Percentiles rank a stretch among this genome's conserved stretches.
Conservation (phyloP, 2,797 vertebrate genomes). For the Decapterus maruadsi region DNA sequence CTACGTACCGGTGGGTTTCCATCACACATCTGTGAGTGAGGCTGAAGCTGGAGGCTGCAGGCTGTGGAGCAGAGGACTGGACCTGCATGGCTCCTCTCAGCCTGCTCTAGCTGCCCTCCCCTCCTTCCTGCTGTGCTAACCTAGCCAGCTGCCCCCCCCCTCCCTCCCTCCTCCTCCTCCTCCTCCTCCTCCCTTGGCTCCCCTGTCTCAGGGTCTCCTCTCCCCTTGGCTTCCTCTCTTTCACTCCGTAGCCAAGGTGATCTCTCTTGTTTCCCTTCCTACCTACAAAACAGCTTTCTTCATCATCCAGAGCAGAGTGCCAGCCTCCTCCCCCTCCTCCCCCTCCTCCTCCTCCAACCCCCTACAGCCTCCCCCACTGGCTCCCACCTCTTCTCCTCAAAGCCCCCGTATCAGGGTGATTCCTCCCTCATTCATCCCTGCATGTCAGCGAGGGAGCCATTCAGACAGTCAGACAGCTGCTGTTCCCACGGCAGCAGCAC, state of each 20-base stretch:
- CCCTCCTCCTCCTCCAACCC: not conserved
- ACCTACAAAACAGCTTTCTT: conserved; percentile 45
- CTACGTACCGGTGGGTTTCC: conserved; percentile 87
- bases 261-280: conserved; percentile 32
- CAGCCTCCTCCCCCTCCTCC: not conserved
- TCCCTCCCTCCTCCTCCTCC: conserved; percentile 2
- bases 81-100: conserved; percentile 79
- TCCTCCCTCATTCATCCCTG: conserved; percentile 58
- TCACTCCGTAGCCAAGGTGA: conserved; percentile 16
- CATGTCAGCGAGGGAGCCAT: conserved; percentile 40
- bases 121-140: conserved; percentile 21
- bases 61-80: conserved; percentile 71
- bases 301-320: conserved; percentile 40
- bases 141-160: conserved; percentile 21
- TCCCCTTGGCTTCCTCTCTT: conserved; percentile 7
- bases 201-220: conserved; percentile 2
- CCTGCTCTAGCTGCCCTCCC: conserved; percentile 8
- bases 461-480: conserved; percentile 52
- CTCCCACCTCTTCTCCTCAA: conserved; percentile 23
- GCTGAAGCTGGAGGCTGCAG: conserved; percentile 79
- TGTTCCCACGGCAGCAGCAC: conserved; percentile 56
- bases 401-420: conserved; percentile 44
- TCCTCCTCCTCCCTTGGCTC: conserved; percentile 1
- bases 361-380: not conserved
- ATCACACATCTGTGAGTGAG: conserved; percentile 83